Percentiles rank a stretch among this genome's conserved stretches.
These are phyloP conservation scores for Ictalurus punctatus DNA, from an alignment of 2,113 vertebrate genomes.

Conservation along the genomic window DNA sequence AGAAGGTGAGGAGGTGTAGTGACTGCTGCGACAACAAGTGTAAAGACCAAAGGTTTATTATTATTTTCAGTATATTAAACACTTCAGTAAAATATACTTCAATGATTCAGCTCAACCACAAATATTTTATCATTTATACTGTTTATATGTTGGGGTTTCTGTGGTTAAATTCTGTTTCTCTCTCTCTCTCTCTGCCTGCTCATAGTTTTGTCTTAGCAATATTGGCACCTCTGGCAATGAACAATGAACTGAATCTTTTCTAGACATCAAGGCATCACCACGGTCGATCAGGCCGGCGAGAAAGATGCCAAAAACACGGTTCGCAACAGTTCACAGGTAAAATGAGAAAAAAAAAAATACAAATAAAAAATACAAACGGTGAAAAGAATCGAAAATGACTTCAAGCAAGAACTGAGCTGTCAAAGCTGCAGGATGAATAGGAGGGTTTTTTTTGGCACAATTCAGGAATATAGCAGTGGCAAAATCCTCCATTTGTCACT, in stretches of 20 bases:
- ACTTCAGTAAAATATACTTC: background rate
- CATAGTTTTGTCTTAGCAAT: background rate
- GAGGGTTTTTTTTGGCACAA: background rate
- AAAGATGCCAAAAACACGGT: background rate
- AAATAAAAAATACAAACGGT: background rate
- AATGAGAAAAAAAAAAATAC: background rate
- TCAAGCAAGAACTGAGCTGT: conserved; percentile 12
- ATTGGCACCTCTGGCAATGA: background rate
- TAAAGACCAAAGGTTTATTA: too few species aligned
- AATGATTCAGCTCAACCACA: background rate
- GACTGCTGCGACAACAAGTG: too few species aligned
- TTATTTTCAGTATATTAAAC: background rate
- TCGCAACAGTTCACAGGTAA: background rate
- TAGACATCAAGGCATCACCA: background rate
- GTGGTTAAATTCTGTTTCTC: background rate
- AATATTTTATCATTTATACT: background rate
- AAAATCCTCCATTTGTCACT: background rate
- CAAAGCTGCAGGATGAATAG: background rate
- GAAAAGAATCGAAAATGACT: conserved; percentile 15
- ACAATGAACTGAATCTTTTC: background rate
- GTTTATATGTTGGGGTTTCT: background rate
- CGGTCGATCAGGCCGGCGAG: background rate
- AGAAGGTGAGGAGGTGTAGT: too few species aligned
- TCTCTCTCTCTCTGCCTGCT: background rate
- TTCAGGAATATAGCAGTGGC: background rate